Evolutionary conservation across 1,140 invertebrate genomes (phyloP).

Genomic region (Drosophila guanche): DNA sequence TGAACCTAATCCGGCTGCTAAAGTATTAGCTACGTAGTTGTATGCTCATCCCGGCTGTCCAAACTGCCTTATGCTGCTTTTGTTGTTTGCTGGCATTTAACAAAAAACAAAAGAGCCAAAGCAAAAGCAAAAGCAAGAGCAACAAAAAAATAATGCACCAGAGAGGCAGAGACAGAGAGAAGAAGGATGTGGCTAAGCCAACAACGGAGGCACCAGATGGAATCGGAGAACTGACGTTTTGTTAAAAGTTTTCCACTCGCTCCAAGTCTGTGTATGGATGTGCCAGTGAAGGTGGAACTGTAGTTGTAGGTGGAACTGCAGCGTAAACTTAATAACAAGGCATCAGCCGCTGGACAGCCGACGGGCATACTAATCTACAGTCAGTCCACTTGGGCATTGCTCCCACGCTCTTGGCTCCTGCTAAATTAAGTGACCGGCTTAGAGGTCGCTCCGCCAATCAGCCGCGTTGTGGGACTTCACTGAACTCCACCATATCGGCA

Average conservation of each 20-base stretch:
- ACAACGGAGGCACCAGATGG: conserved; percentile 1
- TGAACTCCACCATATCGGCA: no score
- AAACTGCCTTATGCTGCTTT: conserved; percentile 81
- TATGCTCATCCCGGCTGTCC: conserved; percentile 77
- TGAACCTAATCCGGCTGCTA: conserved; percentile 81
- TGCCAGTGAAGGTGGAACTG: conserved; percentile 10
- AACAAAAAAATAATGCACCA: conserved; percentile 33
- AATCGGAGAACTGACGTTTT: conserved; percentile 52
- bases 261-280: conserved; percentile 20
- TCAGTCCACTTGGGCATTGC: conserved; percentile 25
- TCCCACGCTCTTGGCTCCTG: not conserved
- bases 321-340: conserved; percentile 69
- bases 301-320: conserved; percentile 28
- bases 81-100: conserved; percentile 79
- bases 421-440: conserved; percentile 51
- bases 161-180: conserved; percentile 10
- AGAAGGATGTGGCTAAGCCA: conserved; percentile 5
- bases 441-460: not conserved
- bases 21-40: conserved; percentile 81
- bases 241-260: conserved; percentile 71
- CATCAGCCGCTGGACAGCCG: conserved; percentile 61
- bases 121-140: no score
- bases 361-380: conserved; percentile 70
- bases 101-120: conserved; percentile 39
- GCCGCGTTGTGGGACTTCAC: no score